A percentile compares a stretch with the other conserved stretches of the same genome.
phyloP scores from a whole-genome alignment of 2,888 invertebrate genomes.

The Phytoseiulus persimilis region DNA sequence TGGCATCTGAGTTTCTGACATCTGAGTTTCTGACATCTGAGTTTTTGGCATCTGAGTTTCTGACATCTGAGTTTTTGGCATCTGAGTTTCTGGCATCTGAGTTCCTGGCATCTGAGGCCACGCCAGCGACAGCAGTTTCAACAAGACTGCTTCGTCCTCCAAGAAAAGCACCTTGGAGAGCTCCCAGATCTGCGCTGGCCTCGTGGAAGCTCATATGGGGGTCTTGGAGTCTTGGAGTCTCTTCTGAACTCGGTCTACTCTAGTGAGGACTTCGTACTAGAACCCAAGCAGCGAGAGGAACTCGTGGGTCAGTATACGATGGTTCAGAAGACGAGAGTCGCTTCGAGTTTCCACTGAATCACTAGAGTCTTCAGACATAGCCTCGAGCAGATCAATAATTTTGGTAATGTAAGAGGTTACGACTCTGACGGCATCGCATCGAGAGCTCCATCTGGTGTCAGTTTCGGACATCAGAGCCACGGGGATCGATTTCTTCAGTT shows the following conservation, averaged over 20 bases:
- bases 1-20: no score
- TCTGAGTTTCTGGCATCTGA: no score
- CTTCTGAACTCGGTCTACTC: not conserved
- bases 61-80: no score
- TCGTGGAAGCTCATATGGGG: conserved; percentile 37
- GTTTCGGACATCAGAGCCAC: not conserved
- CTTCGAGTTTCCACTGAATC: not conserved
- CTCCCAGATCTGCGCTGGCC: conserved; percentile 12
- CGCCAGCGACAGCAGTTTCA: not conserved
- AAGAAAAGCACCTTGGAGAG: not conserved
- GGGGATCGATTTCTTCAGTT: not conserved
- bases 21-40: no score
- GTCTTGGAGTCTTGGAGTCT: not conserved
- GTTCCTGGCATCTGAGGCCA: no score
- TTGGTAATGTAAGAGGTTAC: not conserved
- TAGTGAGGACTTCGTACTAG: not conserved
- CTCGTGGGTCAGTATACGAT: not conserved
- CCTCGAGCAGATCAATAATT: not conserved
- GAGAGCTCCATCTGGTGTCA: not conserved
- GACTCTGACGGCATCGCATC: not conserved
- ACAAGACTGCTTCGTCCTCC: not conserved
- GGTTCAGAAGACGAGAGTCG: not conserved
- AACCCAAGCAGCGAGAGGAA: not conserved
- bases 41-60: no score
- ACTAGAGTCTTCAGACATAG: not conserved